phyloP scores from a whole-genome alignment of 2,888 invertebrate species.

The Osmoderma eremita region DNA sequence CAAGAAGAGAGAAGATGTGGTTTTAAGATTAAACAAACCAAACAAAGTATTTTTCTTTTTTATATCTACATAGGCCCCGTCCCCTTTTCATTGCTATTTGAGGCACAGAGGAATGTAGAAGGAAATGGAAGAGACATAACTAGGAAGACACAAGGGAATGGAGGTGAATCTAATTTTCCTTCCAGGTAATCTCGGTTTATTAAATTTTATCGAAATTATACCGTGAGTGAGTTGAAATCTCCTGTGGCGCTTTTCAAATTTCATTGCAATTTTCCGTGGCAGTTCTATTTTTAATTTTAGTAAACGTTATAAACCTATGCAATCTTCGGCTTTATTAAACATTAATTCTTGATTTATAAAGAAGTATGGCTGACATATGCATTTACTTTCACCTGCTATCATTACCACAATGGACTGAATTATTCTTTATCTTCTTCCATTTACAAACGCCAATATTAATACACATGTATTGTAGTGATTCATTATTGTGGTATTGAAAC shows the following conservation, averaged over 20 bases:
- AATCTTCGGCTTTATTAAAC: neutral
- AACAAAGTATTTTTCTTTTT: too few species aligned
- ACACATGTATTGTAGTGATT: neutral
- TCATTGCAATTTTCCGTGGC: neutral
- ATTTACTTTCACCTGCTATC: neutral
- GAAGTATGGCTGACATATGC: neutral
- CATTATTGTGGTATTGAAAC: constrained; percentile 14
- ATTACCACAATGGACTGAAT: neutral
- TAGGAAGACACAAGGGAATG: neutral
- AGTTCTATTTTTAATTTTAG: too few species aligned
- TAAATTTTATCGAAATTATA: neutral
- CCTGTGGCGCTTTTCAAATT: constrained; percentile 9
- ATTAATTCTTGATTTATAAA: too few species aligned
- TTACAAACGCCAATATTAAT: neutral
- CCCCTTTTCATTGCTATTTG: too few species aligned
- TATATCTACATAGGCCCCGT: too few species aligned
- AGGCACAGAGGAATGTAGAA: too few species aligned
- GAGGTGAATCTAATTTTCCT: constrained; percentile 1
- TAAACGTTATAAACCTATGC: too few species aligned
- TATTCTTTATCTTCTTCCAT: constrained; percentile 5
- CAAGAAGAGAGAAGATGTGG: constrained; percentile 9
- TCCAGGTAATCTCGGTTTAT: constrained; percentile 8
- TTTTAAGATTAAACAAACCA: too few species aligned
- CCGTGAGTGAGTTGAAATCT: neutral
- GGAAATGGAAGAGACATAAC: too few species aligned